Conservation (phyloP, 2,888 invertebrate species). For the Tineola bisselliella region DNA sequence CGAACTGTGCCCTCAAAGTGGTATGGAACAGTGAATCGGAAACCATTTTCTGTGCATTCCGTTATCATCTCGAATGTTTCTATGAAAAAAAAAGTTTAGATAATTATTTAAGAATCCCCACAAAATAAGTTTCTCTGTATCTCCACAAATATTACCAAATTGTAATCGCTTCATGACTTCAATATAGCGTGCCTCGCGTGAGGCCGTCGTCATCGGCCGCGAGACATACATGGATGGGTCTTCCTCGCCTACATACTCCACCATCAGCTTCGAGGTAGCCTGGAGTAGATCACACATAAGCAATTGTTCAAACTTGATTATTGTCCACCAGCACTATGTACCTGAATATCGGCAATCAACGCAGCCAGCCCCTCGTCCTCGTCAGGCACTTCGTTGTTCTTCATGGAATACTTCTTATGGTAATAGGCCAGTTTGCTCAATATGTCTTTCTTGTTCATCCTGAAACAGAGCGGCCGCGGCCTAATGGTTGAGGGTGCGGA, state of each 20-base stretch:
- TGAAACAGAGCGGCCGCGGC: too few relatives aligned
- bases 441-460: slow-evolving; percentile 72
- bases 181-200: slow-evolving; percentile 73
- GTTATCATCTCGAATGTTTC: slow-evolving; percentile 93
- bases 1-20: slow-evolving; percentile 90
- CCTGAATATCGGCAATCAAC: slow-evolving; percentile 91
- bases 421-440: slow-evolving; percentile 63
- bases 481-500: too few relatives aligned
- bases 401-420: slow-evolving; percentile 62
- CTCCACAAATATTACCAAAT: slow-evolving; percentile 73
- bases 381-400: slow-evolving; percentile 73
- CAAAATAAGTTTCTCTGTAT: too few relatives aligned
- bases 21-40: slow-evolving; percentile 87
- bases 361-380: slow-evolving; percentile 90
- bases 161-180: slow-evolving; percentile 89
- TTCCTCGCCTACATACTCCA: slow-evolving; percentile 41
- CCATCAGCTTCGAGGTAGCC: slow-evolving; percentile 59
- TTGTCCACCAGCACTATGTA: slow-evolving; percentile 18
- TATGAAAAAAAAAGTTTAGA: too few relatives aligned
- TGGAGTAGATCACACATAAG: slow-evolving; percentile 18
- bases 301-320: neutral
- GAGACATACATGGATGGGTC: slow-evolving; percentile 39
- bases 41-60: slow-evolving; percentile 77
- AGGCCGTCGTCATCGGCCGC: slow-evolving; percentile 35
- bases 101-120: too few relatives aligned